Evolutionary conservation across 2,888 invertebrate genomes (phyloP).

Genomic region (Ganaspis brasiliensis): DNA sequence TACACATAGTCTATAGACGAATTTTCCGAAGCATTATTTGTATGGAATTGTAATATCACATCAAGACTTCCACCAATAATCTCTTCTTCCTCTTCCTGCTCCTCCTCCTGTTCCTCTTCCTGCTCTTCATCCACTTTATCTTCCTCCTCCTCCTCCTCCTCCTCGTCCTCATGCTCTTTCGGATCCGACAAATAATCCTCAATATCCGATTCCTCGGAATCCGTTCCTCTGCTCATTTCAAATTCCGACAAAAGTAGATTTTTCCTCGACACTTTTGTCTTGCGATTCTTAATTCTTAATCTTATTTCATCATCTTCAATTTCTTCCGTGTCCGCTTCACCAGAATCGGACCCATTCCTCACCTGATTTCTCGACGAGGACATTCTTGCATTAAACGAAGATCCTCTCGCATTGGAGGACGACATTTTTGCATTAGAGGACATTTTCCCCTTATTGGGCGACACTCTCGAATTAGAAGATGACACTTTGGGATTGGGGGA

Average conservation of each 20-base stretch:
- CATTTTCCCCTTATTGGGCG: not conserved
- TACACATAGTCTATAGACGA: constrained; percentile 75
- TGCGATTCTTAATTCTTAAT: constrained; percentile 46
- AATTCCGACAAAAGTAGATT: constrained; percentile 50
- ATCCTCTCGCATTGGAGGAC: not conserved
- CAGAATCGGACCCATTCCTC: constrained; percentile 10
- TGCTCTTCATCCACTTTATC: constrained; percentile 46
- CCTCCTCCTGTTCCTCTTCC: constrained; percentile 38
- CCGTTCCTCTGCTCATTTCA: constrained; percentile 45
- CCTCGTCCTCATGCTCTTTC: constrained; percentile 62
- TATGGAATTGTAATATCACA: constrained; percentile 76
- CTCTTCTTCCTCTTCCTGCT: constrained; percentile 49
- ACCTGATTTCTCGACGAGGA: not conserved
- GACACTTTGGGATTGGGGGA: too few relatives aligned
- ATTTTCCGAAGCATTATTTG: constrained; percentile 61
- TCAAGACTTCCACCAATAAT: constrained; percentile 64
- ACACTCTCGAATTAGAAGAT: not conserved
- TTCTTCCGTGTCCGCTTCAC: constrained; percentile 21
- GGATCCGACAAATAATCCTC: constrained; percentile 72
- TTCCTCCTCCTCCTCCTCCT: constrained; percentile 52
- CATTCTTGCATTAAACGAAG: not conserved
- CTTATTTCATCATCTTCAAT: constrained; percentile 43
- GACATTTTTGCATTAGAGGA: not conserved
- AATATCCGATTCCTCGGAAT: constrained; percentile 72
- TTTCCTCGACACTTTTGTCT: constrained; percentile 40